Percentiles rank a stretch among this genome's conserved stretches.
Conservation (phyloP, 2,888 invertebrate genomes). For the Cheilosia pagana region DNA sequence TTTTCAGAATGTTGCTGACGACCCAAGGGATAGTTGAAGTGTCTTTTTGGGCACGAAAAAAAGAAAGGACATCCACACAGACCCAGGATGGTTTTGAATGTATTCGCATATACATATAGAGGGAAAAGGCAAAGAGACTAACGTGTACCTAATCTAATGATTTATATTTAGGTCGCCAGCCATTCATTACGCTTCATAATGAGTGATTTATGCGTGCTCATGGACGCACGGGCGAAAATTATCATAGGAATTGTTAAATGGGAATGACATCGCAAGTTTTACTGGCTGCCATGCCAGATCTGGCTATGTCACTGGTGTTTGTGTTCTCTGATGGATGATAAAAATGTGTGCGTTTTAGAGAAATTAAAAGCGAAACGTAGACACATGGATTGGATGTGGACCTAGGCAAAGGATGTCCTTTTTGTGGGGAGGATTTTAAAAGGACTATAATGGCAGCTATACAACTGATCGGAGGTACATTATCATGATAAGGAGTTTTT, state of each 20-base stretch:
- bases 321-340: conserved; percentile 35
- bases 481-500: no score
- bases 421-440: no score
- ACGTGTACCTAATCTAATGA: conserved; percentile 83
- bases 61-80: conserved; percentile 31
- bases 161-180: conserved; percentile 84
- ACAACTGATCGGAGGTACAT: no score
- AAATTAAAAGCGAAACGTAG: conserved; percentile 53
- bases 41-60: conserved; percentile 55
- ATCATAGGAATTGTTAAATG: conserved; percentile 73
- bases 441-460: no score
- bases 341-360: conserved; percentile 58
- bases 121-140: conserved; percentile 42
- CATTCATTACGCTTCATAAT: conserved; percentile 84
- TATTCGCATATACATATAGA: conserved; percentile 15
- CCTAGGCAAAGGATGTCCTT: neutral
- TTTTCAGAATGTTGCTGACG: conserved; percentile 46
- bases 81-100: conserved; percentile 59
- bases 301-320: conserved; percentile 37
- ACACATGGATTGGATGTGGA: neutral
- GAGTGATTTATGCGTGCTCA: conserved; percentile 83
- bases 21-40: conserved; percentile 71
- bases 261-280: conserved; percentile 70
- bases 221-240: conserved; percentile 73
- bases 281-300: conserved; percentile 21